Percentiles rank a stretch among this genome's conserved stretches.
Conservation (phyloP, 2,113 vertebrate species). For the Coregonus clupeaformis region DNA sequence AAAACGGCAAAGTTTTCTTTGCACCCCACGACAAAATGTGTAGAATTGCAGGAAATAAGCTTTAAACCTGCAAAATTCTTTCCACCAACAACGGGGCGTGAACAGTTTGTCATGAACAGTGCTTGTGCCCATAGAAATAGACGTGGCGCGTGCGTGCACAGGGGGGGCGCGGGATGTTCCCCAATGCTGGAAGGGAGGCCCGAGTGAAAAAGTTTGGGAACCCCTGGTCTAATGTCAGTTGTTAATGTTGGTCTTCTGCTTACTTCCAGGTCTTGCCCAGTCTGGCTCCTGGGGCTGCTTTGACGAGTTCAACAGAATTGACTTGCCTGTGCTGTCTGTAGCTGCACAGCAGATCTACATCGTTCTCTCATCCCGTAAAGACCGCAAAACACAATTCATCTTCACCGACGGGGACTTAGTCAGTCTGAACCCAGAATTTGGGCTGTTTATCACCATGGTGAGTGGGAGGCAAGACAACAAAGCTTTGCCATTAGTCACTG, state of each 20-base stretch:
- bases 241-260: background rate
- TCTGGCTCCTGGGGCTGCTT: constrained; percentile 92
- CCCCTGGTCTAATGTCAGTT: background rate
- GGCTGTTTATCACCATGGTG: constrained; percentile 90
- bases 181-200: too few relatives aligned
- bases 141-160: too few relatives aligned
- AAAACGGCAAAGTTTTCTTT: too few relatives aligned
- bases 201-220: too few relatives aligned
- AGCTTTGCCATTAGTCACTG: background rate
- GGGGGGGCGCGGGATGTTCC: too few relatives aligned
- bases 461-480: constrained; percentile 24
- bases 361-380: constrained; percentile 82
- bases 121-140: too few relatives aligned
- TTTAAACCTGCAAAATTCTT: too few relatives aligned
- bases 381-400: constrained; percentile 78
- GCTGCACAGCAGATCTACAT: constrained; percentile 88
- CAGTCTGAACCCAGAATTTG: constrained; percentile 86
- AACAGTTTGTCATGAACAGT: too few relatives aligned
- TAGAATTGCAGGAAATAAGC: too few relatives aligned
- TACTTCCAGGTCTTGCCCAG: constrained; percentile 79
- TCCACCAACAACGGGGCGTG: too few relatives aligned
- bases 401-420: constrained; percentile 87
- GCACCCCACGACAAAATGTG: too few relatives aligned
- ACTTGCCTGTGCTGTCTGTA: constrained; percentile 86
- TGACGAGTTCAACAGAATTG: constrained; percentile 90